These are phyloP conservation scores for Drosophila suboccidentalis DNA, from an alignment of 2,888 invertebrate genomes.

Conservation along the genomic window DNA sequence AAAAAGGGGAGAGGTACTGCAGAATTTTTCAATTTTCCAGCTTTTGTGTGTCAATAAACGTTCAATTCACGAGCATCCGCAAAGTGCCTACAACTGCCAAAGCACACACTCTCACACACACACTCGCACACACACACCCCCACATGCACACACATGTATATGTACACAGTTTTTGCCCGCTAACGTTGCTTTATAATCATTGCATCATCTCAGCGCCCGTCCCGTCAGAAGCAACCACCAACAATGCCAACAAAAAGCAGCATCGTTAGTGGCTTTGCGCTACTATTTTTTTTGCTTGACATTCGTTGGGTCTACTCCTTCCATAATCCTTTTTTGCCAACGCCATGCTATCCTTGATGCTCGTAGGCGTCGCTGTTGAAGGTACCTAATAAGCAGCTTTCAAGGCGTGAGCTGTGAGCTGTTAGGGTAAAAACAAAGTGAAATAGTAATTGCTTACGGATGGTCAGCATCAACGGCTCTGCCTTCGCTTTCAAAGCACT, in stretches of 20 bases:
- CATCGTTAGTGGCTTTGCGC: conserved; percentile 71
- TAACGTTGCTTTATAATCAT: conserved; percentile 76
- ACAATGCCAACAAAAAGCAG: conserved; percentile 67
- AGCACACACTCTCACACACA: conserved; percentile 27
- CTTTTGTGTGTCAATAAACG: conserved; percentile 82
- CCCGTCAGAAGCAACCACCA: conserved; percentile 39
- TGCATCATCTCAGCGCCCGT: conserved; percentile 41
- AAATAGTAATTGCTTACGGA: conserved; percentile 40
- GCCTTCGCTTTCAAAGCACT: conserved; percentile 1
- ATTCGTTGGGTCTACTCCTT: conserved; percentile 30
- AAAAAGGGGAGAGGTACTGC: conserved; percentile 52
- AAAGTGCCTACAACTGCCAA: conserved; percentile 80
- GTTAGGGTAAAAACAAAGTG: conserved; percentile 44
- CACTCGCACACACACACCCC: conserved; percentile 2
- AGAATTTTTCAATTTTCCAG: conserved; percentile 80
- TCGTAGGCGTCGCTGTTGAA: conserved; percentile 46
- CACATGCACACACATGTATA: conserved; percentile 11
- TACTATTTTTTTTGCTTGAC: conserved; percentile 46
- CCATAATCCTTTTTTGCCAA: conserved; percentile 12
- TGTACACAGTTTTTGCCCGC: conserved; percentile 46
- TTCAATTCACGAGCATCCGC: conserved; percentile 79
- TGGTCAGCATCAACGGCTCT: conserved; percentile 25
- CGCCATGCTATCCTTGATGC: background rate
- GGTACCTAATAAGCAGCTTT: conserved; percentile 59
- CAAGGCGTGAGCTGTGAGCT: conserved; percentile 28